Evolutionary conservation across 2,888 invertebrate species (phyloP), one percentile per base, ranked within the genome.

Genomic region (Pandemis heparana): DNA sequence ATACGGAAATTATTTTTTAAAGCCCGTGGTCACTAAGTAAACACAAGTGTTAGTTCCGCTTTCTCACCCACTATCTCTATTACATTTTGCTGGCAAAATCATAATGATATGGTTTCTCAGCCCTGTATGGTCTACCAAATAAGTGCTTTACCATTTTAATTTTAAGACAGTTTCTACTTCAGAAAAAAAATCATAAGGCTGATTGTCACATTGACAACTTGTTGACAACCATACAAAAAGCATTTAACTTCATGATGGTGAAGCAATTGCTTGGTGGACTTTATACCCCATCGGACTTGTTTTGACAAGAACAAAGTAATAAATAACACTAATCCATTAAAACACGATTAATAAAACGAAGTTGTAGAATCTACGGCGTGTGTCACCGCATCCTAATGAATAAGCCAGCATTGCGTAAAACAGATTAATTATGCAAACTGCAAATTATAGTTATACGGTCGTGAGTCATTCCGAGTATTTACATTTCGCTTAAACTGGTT

Each of bases 391-490:
- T 32, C 62, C 38, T 53, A 59, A 64, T 73, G 73, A 73, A 69
- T 69, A 73, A 59, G 73, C 73, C 41, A 16, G 53, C 5, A 68
- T 74, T 74, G 70, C 69, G 65, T 70, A 74, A 70, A 64, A 7
- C 63, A 48, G 41, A 53, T 61, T 70, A 74, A 74, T 74, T 74
- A 64, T 60, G 69, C 60, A 60, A 56, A 73, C 56, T 51, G 56
- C 73, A 69, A 69, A 60, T 71, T 60, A 71, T 59, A 64, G 46
- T 23, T 68, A 63, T 69, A 65, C 56, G 63, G 63, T 38, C 10
- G 64, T 74, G 74, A 74, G 69, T 74, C 74, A 74, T 60, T 48
- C 23, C 32, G 39, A 68, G 64, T 74, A 65, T 65, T 74, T 74
- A 74, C 51, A 38, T 60, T 71, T 48, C 65, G 65, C 41, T 62